Evolutionary conservation across 2,113 vertebrate genomes (phyloP).

Genomic region (Tamias sibiricus): DNA sequence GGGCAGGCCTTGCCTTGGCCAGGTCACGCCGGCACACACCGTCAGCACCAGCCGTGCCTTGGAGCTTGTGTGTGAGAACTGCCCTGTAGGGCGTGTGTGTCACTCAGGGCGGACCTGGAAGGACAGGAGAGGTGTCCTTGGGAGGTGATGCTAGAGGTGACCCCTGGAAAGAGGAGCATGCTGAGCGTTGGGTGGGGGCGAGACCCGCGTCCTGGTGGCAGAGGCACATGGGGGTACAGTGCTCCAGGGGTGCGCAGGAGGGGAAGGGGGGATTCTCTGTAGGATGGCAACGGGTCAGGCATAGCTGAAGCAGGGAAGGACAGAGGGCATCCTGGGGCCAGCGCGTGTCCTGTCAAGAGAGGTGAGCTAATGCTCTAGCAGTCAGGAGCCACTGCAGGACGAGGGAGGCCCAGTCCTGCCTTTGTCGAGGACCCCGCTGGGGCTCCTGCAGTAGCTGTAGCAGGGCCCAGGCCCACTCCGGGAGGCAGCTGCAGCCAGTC

Average conservation of each 20-base stretch:
- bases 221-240: not conserved
- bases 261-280: fast-evolving
- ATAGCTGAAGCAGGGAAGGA: not conserved
- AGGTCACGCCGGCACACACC: too few relatives aligned
- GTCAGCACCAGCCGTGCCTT: too few relatives aligned
- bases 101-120: fast-evolving
- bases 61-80: fast-evolving
- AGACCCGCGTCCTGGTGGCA: not conserved
- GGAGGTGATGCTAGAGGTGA: fast-evolving
- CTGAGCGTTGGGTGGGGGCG: too few relatives aligned
- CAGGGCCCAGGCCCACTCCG: not conserved
- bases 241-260: fast-evolving
- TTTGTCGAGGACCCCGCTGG: not conserved
- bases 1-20: too few relatives aligned
- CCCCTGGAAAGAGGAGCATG: not conserved
- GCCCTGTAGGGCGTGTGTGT: fast-evolving
- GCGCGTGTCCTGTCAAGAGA: not conserved
- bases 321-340: not conserved
- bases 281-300: not conserved
- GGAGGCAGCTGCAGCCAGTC: not conserved
- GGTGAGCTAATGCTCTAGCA: too few relatives aligned
- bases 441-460: not conserved
- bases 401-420: not conserved
- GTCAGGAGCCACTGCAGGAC: fast-evolving
- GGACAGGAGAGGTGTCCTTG: not conserved